Base-by-base conservation (phyloP, 64 coral and sea anemone species). In the Actinia equina region DNA sequence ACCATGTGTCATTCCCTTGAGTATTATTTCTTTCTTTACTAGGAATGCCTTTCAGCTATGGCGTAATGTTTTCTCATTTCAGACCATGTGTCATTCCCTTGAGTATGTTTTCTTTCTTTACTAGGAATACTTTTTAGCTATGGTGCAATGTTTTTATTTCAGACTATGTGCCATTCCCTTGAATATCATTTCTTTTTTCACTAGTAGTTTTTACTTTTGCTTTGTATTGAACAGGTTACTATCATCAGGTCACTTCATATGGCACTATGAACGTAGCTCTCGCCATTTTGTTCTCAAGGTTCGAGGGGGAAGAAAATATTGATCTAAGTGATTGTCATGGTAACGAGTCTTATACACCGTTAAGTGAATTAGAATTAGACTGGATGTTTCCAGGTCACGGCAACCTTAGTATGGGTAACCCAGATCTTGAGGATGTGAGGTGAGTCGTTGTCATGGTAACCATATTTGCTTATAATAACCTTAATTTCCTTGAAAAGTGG, bases 231-330 rank as follows among this genome's bases (percentile, higher is more conserved):
- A 6, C 44, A 98, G 95, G 95, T 87, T 94, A 94, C 71, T 98
- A 98, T 86, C 95, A 98, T 82, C 95, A 98, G 56, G 95, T 98
- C 8, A 94, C 67, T 22, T 98, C 95, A 8, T 94, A 92, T 89
- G 95, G 95, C 43, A 94, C 77, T 25, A 91, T 91, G 86, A 98
- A 98, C 87, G 77, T 91, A 51, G 95, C 95, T 59, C 92, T 98
- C 12, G 87, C 95, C 2, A 86, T 98, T 77, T 61, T 98, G 22
- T 98, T 98, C 71, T 91, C 92, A 52, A 83, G 95, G 19, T 86
- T 98, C 77, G 95, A 98, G 67, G 83, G 78, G 59, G 14, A 94
- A 80, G 59, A 83, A 20, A 62, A 89, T 79, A 87, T 94, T 77
- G 83, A 82, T 76, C 84, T 94, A 59, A 91, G 37, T 41, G 95